A percentile compares a stretch with the other conserved stretches of the same genome.
Evolutionary conservation across 2,888 invertebrate species (phyloP).

Genomic region (Noctuana brunneofusca): DNA sequence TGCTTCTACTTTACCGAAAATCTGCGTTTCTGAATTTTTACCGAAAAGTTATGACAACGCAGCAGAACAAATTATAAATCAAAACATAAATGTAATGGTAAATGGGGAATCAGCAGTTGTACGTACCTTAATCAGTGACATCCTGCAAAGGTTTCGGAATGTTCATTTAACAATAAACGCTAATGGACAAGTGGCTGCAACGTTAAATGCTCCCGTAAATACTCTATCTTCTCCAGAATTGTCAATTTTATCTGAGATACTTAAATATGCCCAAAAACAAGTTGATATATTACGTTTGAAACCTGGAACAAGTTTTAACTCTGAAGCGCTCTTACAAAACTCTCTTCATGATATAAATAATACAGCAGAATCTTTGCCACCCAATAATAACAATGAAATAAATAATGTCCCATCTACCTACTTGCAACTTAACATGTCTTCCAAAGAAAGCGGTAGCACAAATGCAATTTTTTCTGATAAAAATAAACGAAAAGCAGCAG

Average conservation of each 20-base stretch:
- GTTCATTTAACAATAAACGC: conserved; percentile 40
- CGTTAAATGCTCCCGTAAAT: conserved; percentile 39
- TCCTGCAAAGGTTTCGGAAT: conserved; percentile 41
- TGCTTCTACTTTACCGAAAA: neutral
- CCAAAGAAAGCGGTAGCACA: neutral
- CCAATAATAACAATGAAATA: neutral
- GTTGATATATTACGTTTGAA: conserved; percentile 31
- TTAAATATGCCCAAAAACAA: conserved; percentile 43
- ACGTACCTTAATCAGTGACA: neutral
- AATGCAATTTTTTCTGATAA: neutral
- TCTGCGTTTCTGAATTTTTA: neutral
- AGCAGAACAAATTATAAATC: neutral
- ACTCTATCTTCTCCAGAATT: conserved; percentile 43
- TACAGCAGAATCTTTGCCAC: neutral
- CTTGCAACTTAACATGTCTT: neutral
- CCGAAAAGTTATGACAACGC: neutral
- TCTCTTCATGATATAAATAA: neutral
- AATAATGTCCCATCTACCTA: neutral
- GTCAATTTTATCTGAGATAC: conserved; percentile 44
- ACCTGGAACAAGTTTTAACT: conserved; percentile 5
- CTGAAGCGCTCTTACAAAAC: neutral
- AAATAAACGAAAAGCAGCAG: conserved; percentile 17
- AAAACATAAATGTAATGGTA: neutral
- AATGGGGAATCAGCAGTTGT: neutral
- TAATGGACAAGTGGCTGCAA: conserved; percentile 39